Evolutionary conservation across 1,140 invertebrate genomes (phyloP), one percentile per base, ranked within the genome.

Genomic region (Pomacea maculata): DNA sequence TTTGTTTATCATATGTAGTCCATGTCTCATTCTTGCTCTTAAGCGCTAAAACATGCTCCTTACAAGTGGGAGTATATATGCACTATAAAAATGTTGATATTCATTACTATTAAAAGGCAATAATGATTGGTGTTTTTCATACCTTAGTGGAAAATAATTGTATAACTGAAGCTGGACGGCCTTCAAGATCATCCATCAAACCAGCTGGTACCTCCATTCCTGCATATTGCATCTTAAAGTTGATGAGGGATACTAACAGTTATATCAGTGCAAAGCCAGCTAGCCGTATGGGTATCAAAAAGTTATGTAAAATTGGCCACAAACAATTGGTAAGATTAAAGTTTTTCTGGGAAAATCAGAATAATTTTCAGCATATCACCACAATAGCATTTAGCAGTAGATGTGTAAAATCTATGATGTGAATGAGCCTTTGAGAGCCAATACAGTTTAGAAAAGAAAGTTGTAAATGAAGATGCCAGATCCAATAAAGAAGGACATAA

Each of bases 141-240:
- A 70, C 68, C 34, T 29, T 45, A 70, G 11, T 65, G 12, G 45
- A 25, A 25, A 55, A 7, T 67, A 17, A 14, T 1, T 34, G 19
- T 19, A 70, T 57, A n/a, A 65, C 68, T 55, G 64, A 70, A 19
- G 4, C 54, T 73, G 75, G 61, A 73, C 21, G 55, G 34, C 54
- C 75, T 19, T 52, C 67, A 25, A 21, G 52, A 12, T 57, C 67
- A 63, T 72, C 75, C 68, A 55, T 77, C 70, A 78, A 9, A n/a
- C 15, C 45, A 19, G 64, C 54, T 10, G 80, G 80, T 52, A 71
- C n/a, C 15, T 82, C 80, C 80, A 82, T 68, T 61, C 80, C 80
- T 82, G 19, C 14, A 52, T 52, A 45, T 52, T 17, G 34, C 57
- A n/a, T 19, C n/a, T 65, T 77, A 29, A 65, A 12, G 19, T 54